Evolutionary conservation across 2,888 invertebrate genomes (phyloP).

Genomic region (Leucoma salicis): DNA sequence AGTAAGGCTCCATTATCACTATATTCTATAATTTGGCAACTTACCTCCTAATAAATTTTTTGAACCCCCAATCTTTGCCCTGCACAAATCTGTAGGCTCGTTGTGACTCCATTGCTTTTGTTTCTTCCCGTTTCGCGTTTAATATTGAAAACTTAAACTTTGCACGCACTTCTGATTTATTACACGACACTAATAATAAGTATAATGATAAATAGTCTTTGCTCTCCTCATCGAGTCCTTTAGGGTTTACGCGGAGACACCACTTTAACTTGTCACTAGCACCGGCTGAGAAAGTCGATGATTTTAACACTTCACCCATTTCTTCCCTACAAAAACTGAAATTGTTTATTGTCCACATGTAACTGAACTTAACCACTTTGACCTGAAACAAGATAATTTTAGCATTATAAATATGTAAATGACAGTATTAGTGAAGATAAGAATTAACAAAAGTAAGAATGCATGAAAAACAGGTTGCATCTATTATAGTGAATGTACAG

Average conservation of each 20-base stretch:
- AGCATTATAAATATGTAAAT: background rate
- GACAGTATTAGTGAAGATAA: too few species aligned
- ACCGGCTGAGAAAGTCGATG: constrained; percentile 99
- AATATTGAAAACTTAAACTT: constrained; percentile 99
- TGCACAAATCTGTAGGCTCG: constrained; percentile 99
- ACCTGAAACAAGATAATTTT: constrained; percentile 86
- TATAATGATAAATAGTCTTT: constrained; percentile 99
- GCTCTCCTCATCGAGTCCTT: constrained; percentile 99
- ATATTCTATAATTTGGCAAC: constrained; percentile 26
- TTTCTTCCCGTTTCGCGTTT: constrained; percentile 99
- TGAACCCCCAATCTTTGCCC: constrained; percentile 99
- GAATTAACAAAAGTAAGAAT: too few species aligned
- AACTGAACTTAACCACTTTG: constrained; percentile 99
- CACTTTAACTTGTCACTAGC: constrained; percentile 99
- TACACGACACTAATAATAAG: constrained; percentile 99
- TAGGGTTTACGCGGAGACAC: constrained; percentile 99
- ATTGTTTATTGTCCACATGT: constrained; percentile 99
- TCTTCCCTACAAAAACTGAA: constrained; percentile 99
- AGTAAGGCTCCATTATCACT: too few species aligned
- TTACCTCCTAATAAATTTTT: constrained; percentile 96
- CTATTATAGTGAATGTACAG: background rate
- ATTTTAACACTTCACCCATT: constrained; percentile 99
- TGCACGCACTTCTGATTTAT: constrained; percentile 99
- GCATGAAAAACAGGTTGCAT: too few species aligned
- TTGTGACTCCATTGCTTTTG: constrained; percentile 99